phyloP scores from a whole-genome alignment of 2,888 invertebrate genomes.

The Drosophila testacea region DNA sequence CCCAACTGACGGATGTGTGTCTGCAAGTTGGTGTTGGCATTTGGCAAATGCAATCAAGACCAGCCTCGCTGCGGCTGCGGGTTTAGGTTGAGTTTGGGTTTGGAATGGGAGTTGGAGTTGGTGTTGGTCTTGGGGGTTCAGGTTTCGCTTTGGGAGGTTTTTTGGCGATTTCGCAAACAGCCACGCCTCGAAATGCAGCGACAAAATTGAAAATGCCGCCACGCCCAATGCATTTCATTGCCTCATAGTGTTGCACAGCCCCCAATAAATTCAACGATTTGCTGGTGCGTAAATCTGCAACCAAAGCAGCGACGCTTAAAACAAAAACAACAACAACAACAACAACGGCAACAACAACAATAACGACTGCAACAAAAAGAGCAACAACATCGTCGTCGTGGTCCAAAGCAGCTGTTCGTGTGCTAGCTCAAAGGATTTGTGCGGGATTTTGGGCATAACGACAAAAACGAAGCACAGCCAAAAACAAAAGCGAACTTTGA shows the following conservation, averaged over 20 bases:
- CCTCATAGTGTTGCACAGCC: conserved; percentile 3
- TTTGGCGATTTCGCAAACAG: conserved; percentile 16
- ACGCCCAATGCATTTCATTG: conserved; percentile 36
- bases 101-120: neutral
- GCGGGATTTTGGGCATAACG: conserved; percentile 78
- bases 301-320: conserved; percentile 73
- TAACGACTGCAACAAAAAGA: conserved; percentile 25
- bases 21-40: conserved; percentile 63
- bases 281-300: conserved; percentile 79
- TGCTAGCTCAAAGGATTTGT: conserved; percentile 80
- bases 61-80: conserved; percentile 40
- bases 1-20: conserved; percentile 56
- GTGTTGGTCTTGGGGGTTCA: conserved; percentile 7
- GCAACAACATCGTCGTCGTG: conserved; percentile 20
- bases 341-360: conserved; percentile 29
- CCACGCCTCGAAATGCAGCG: conserved; percentile 53
- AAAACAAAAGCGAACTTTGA: conserved; percentile 70
- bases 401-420: conserved; percentile 78
- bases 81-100: conserved; percentile 1
- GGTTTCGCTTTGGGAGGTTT: conserved; percentile 24
- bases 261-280: conserved; percentile 76
- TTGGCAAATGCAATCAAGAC: conserved; percentile 79
- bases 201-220: conserved; percentile 70
- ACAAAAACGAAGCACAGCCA: conserved; percentile 70
- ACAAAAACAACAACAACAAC: conserved; percentile 44